Evolutionary conservation across 1,140 invertebrate species (phyloP), one percentile per base, ranked within the genome.

Genomic region (Dendroctonus ponderosae): DNA sequence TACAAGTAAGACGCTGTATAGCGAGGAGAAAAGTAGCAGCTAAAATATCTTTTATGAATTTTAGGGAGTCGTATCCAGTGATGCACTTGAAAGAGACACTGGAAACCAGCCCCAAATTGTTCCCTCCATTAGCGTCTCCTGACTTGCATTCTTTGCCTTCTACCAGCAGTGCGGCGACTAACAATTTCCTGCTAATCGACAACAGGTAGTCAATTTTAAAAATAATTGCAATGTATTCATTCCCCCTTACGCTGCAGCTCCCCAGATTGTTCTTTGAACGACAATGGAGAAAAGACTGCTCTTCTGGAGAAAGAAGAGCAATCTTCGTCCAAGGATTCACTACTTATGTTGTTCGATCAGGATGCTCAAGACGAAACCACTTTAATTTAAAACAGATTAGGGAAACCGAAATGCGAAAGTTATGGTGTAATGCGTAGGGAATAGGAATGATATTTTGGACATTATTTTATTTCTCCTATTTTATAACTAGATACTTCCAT

Each of bases 351-450:
- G 0, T 89, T 89, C 76, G 86, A 88, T 71, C 71, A 82, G 81
- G 87, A 88, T 71, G 67, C 82, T 81, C 86, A 88, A 76, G 89
- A 91, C 74, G 87, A 90, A 75, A 87, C 90, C 74, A 90, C 88
- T 0, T 80, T 89, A 43, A 88, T 91, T 71, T 90, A 86, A 61
- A 52, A 3, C 15, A 52, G 15, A 52, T 52, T 26, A n/a, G n/a
- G n/a, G n/a, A n/a, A n/a, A n/a, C n/a, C n/a, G n/a, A n/a, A n/a
- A n/a, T n/a, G n/a, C n/a, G n/a, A n/a, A n/a, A n/a, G n/a, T n/a
- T n/a, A n/a, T n/a, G n/a, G n/a, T n/a, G n/a, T n/a, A n/a, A n/a
- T n/a, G n/a, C n/a, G n/a, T n/a, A n/a, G n/a, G n/a, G n/a, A n/a
- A n/a, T n/a, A n/a, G n/a, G n/a, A n/a, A n/a, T n/a, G n/a, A n/a